A percentile compares a stretch with the other conserved stretches of the same genome.
phyloP scores from a whole-genome alignment of 2,888 invertebrate species.

The Andricus quercusramuli region DNA sequence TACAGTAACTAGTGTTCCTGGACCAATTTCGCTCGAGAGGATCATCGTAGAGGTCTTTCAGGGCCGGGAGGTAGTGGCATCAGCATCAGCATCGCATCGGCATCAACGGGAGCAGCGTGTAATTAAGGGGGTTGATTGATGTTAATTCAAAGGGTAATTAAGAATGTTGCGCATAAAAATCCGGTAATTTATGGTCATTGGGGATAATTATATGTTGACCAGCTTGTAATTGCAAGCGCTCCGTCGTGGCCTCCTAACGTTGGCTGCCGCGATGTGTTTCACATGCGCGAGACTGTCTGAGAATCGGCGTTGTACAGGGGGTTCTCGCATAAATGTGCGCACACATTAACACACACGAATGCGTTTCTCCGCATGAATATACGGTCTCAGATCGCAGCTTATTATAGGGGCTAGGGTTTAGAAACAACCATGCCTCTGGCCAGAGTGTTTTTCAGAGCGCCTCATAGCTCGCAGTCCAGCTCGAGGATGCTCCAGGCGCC shows the following conservation, averaged over 20 bases:
- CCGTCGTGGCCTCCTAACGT: slow-evolving; percentile 53
- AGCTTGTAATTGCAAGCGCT: slow-evolving; percentile 78
- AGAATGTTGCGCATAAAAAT: slow-evolving; percentile 79
- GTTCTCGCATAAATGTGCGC: slow-evolving; percentile 51
- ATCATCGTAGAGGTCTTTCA: slow-evolving; percentile 27
- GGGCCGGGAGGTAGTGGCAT: slow-evolving; percentile 58
- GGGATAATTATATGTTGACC: slow-evolving; percentile 79
- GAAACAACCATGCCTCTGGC: slow-evolving; percentile 70
- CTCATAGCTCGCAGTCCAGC: slow-evolving; percentile 44
- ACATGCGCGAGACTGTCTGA: slow-evolving; percentile 52
- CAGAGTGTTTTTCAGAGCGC: slow-evolving; percentile 58
- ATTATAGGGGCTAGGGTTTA: slow-evolving; percentile 75
- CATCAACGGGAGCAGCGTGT: slow-evolving; percentile 71
- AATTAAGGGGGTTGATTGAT: slow-evolving; percentile 79
- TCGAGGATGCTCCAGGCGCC: slow-evolving; percentile 29
- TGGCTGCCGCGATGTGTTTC: slow-evolving; percentile 34
- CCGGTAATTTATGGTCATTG: slow-evolving; percentile 79
- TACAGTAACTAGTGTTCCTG: neutral
- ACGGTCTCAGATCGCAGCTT: slow-evolving; percentile 75
- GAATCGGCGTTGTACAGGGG: slow-evolving; percentile 59
- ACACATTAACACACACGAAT: slow-evolving; percentile 52
- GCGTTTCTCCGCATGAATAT: slow-evolving; percentile 64
- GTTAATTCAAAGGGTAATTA: slow-evolving; percentile 79
- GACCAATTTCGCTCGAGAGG: slow-evolving; percentile 21
- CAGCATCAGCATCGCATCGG: slow-evolving; percentile 64